phyloP scores from a whole-genome alignment of 2,113 vertebrate species.

The Pampusana beccarii region DNA sequence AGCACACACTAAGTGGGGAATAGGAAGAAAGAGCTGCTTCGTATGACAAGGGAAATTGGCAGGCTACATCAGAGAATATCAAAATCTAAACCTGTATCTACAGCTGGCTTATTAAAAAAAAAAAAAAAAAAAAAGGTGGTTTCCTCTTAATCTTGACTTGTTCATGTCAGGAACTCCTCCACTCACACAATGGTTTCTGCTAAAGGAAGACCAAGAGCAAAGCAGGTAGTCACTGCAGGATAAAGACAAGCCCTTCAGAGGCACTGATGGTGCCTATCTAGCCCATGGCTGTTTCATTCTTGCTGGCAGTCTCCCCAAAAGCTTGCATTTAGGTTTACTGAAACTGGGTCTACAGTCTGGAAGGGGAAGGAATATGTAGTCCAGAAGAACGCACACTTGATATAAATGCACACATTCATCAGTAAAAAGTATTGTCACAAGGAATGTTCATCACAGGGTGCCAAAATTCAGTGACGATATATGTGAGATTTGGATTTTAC shows the following conservation, averaged over 20 bases:
- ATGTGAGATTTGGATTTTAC: not conserved
- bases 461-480: not conserved
- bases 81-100: not conserved
- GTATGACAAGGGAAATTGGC: not conserved
- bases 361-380: not conserved
- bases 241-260: not conserved
- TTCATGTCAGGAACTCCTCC: not conserved
- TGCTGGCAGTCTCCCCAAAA: not conserved
- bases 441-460: rapidly evolving
- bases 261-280: not conserved
- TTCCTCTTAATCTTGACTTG: not conserved
- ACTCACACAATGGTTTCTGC: not conserved
- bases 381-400: not conserved
- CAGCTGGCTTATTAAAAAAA: not conserved
- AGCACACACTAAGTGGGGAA: not conserved
- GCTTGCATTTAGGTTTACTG: not conserved
- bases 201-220: not conserved
- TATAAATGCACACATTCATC: not conserved
- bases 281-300: not conserved
- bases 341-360: not conserved
- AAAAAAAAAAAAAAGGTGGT: too few species aligned
- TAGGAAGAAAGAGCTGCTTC: not conserved
- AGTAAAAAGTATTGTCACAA: not conserved
- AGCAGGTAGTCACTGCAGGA: not conserved
- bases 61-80: not conserved